A percentile compares a stretch with the other conserved stretches of the same genome.
Evolutionary conservation across 2,113 vertebrate genomes (phyloP).

Genomic region (Oryzias curvinotus): DNA sequence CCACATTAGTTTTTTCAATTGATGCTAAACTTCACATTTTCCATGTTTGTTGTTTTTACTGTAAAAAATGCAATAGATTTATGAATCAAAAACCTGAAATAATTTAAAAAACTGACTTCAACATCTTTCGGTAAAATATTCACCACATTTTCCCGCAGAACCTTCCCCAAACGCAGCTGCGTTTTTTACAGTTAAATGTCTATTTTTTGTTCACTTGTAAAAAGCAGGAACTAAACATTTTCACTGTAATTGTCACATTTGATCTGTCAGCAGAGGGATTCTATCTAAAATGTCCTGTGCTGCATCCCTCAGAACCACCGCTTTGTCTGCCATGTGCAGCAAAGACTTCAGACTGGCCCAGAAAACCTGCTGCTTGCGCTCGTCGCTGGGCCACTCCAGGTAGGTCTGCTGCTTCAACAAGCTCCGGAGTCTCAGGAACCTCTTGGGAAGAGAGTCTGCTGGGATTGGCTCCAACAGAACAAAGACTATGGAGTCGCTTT

Average conservation of each 20-base stretch:
- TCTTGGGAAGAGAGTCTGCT: constrained; percentile 62
- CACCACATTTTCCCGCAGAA: too few relatives aligned
- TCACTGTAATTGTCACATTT: neutral
- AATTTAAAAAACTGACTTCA: too few relatives aligned
- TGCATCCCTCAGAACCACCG: constrained; percentile 44
- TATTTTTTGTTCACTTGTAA: too few relatives aligned
- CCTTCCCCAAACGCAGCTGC: too few relatives aligned
- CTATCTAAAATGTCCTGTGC: constrained; percentile 46
- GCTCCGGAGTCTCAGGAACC: constrained; percentile 63
- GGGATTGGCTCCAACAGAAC: constrained; percentile 73
- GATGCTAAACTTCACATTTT: too few relatives aligned
- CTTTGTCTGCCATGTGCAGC: constrained; percentile 65
- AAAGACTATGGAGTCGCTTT: constrained; percentile 69
- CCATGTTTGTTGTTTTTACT: too few relatives aligned
- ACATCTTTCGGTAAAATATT: too few relatives aligned
- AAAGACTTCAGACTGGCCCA: constrained; percentile 81
- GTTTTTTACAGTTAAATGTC: too few relatives aligned
- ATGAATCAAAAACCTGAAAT: too few relatives aligned
- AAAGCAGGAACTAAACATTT: neutral
- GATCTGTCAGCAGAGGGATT: constrained; percentile 13
- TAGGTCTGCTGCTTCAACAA: constrained; percentile 77
- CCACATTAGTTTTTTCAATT: too few relatives aligned
- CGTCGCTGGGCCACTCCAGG: constrained; percentile 85
- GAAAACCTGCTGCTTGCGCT: constrained; percentile 81
- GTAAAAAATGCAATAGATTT: too few relatives aligned